Base-by-base conservation (phyloP, 2,888 invertebrate genomes). In the Tenthredo livida region DNA sequence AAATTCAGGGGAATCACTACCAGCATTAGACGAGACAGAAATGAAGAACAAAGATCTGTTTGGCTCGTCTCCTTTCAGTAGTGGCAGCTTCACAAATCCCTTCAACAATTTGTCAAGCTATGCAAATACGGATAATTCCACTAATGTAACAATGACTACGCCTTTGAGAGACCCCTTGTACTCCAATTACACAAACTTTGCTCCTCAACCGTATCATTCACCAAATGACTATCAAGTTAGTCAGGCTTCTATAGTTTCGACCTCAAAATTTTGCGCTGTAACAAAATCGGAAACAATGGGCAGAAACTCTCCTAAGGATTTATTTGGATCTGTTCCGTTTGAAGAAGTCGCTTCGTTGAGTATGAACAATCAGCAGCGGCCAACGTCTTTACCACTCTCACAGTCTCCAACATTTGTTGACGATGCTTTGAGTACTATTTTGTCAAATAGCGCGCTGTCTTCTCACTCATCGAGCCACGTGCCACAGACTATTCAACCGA, bases 1-100 rank as follows among this genome's bases (percentile, higher is more conserved):
- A 15, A 54, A 47, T 10, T 54, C 54, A n/a, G n/a, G 65, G 10
- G 84, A 72, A 29, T 84, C 75, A 25, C 73, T 58, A 47, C 7
- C 83, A 10, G 33, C 29, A 4, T 17, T 50, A n/a, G 50, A 78
- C n/a, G 88, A 89, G 25, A 25, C 29, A 84, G 86, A 86, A 85
- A 58, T 43, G 25, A 75, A 82, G 12, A 78, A 84, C 21, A 93
- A 91, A 85, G 94, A 94, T 86, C 89, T 94, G 1, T 94, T 93
- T 73, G 94, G 93, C 0, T 93, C 94, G 0, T 93, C 93, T 2
- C 93, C 93, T 0, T 93, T 93, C 72, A 90, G 89, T 84, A 91
- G 92, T 3, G 89, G 89, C 40, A 89, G 89, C 10, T 92, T 92
- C 75, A 89, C 89, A n/a, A 93, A 93, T 89, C 92, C 93, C 0